Evolutionary conservation across 2,888 invertebrate genomes (phyloP), one percentile per base, ranked within the genome.

Genomic region (Mechanitis mazaeus): DNA sequence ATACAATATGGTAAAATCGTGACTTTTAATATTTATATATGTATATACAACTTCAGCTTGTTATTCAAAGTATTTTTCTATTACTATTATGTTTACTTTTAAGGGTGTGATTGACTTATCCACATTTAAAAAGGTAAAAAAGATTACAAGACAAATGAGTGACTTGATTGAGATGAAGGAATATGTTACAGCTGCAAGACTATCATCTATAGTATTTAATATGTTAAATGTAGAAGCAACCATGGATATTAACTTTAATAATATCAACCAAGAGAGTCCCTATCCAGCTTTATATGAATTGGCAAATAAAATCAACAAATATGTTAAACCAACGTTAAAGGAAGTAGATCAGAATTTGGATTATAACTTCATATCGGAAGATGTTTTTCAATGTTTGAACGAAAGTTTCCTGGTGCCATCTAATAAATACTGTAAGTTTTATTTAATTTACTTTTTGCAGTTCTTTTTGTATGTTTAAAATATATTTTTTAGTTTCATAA

Each of bases 41-140:
- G 4, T 35, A 35, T 35, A 35, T 35, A 35, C 3, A 35, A 35
- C 6, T 5, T 35, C 3, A 5, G 6, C 2, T 35, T 2, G 35
- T 35, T 35, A 6, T 47, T 47, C 28, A 20, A 47, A 5, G 35
- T 47, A 20, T 47, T 6, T 20, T 47, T n/a, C 12, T n/a, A 47
- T 3, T 1, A 47, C 47, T 47, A 28, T 50, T 50, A 11, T 35
- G 45, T 45, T 59, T 42, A 42, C 60, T 35, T 77, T 83, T 60
- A 69, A 87, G 88, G 88, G 88, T 20, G 69, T 79, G 11, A 83
- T 88, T 38, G 87, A 87, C 56, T 72, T 77, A 55, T 73, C 71
- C 28, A 74, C 83, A 2, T 86, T 83, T 68, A 58, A 76, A 28
- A 70, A 74, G 53, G 68, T 79, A 1, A 75, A 68, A 60, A 71